Base-by-base conservation (phyloP, 2,888 invertebrate species). In the Andrena haemorrhoa region DNA sequence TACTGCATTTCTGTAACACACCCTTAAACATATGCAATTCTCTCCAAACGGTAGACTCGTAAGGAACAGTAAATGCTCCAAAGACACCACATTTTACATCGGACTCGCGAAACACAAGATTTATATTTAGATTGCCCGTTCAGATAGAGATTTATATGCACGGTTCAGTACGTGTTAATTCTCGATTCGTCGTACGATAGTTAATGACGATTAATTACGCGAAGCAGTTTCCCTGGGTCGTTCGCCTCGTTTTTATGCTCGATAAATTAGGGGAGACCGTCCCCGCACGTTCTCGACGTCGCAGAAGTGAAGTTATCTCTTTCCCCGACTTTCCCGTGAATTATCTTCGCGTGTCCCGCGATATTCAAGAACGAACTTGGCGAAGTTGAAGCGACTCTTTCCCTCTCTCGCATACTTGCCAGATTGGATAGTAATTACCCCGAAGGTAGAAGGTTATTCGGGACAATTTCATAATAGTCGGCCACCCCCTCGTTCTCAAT, bases 391-490 rank as follows among this genome's bases (percentile, higher is more conserved):
- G 49, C 41, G 70, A 66, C 65, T 70, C 58, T 61, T 76, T 76
- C 68, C 53, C 63, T 63, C 60, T 47, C 64, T 33, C 23, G 60
- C 70, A 61, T 81, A 68, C 74, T 78, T 71, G 66, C 65, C 20
- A 76, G 64, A 75, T 79, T 79, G 76, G 71, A 61, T 76, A 79
- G 71, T 75, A 75, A 79, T 75, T 75, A 76, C 66, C 71, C 64
- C 33, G 49, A 64, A 79, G 68, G 60, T 68, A 20, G 51, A 53
- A 71, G 65, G 53, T 69, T 71, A 71, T 71, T 76, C 58, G 61
- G 65, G 53, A 79, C 64, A 71, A 68, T 75, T 74, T 69, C 64
- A 73, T 79, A 79, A 69, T 64, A 68, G 69, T 63, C 73, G 26
- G 16, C 63, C 4, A 23, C 26, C 23, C 53, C 41, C 53, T 33